These are phyloP conservation scores for Apistogramma diplotaenia DNA, from an alignment of 2,113 vertebrate genomes.

Conservation along the genomic window DNA sequence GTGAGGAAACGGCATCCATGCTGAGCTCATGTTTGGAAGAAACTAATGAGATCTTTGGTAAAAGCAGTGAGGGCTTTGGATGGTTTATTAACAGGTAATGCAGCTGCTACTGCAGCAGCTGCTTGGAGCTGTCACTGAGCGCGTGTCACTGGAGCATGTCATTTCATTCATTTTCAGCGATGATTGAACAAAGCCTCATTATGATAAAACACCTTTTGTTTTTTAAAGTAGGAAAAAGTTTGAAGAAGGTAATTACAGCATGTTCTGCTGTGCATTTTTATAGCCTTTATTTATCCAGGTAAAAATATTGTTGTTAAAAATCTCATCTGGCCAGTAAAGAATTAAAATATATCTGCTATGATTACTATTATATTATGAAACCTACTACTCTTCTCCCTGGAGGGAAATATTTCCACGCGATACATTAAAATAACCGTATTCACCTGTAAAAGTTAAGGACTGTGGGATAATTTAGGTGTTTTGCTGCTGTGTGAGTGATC, in stretches of 20 bases:
- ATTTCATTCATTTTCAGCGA: not conserved
- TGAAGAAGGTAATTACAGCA: not conserved
- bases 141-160: not conserved
- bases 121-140: not conserved
- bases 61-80: not conserved
- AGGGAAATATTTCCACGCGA: not conserved
- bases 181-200: not conserved
- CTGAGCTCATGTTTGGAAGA: not conserved
- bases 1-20: not conserved
- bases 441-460: not conserved
- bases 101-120: not conserved
- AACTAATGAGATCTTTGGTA: not conserved
- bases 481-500: conserved; percentile 38
- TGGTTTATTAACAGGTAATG: conserved; percentile 20
- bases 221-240: not conserved
- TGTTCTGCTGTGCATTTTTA: not conserved
- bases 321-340: accelerated
- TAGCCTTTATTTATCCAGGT: not conserved
- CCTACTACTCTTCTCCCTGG: not conserved
- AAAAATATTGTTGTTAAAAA: not conserved
- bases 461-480: conserved; percentile 10
- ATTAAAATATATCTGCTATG: not conserved
- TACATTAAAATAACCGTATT: not conserved
- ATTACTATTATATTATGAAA: not conserved
- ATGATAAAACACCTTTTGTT: not conserved